Conservation (phyloP, 92 coral and sea anemone genomes). For the Meandrina meandrites region DNA sequence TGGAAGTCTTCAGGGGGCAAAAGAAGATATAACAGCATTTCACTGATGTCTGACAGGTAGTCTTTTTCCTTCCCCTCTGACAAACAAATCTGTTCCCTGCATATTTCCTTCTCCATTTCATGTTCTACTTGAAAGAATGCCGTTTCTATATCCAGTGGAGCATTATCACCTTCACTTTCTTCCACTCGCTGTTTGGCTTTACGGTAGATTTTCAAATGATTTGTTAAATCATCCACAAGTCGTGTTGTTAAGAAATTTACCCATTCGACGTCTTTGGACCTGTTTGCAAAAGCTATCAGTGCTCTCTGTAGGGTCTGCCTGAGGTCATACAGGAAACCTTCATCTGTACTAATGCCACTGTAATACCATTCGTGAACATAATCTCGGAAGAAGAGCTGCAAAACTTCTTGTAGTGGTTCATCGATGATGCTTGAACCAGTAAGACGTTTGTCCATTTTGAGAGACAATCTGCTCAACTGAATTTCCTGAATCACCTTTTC, state of each 20-base stretch:
- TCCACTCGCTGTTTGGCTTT: conserved; percentile 83
- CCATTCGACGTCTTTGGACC: conserved; percentile 99
- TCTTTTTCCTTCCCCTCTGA: conserved; percentile 94
- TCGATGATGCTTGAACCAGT: conserved; percentile 98
- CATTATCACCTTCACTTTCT: conserved; percentile 59
- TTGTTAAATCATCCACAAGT: conserved; percentile 95
- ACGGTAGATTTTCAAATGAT: conserved; percentile 87
- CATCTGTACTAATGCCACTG: conserved; percentile 82
- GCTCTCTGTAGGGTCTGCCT: conserved; percentile 94
- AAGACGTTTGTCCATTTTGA: conserved; percentile 95
- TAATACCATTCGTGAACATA: conserved; percentile 93
- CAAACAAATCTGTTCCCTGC: conserved; percentile 89
- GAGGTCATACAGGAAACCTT: conserved; percentile 89
- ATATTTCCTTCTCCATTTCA: conserved; percentile 86
- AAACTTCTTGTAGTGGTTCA: conserved; percentile 97
- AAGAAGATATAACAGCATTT: conserved; percentile 82
- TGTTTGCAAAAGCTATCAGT: conserved; percentile 90
- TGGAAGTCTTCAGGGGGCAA: conserved; percentile 97
- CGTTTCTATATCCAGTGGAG: conserved; percentile 71
- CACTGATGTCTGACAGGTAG: conserved; percentile 93
- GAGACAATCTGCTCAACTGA: conserved; percentile 73
- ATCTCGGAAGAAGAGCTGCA: conserved; percentile 92
- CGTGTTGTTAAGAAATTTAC: conserved; percentile 90
- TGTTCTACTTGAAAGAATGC: conserved; percentile 93
- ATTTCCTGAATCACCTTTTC: conserved; percentile 77